Percentiles rank a stretch among this genome's conserved stretches.
These are phyloP conservation scores for Rhinella marina DNA, from an alignment of 2,797 vertebrate species.

Conservation along the genomic window DNA sequence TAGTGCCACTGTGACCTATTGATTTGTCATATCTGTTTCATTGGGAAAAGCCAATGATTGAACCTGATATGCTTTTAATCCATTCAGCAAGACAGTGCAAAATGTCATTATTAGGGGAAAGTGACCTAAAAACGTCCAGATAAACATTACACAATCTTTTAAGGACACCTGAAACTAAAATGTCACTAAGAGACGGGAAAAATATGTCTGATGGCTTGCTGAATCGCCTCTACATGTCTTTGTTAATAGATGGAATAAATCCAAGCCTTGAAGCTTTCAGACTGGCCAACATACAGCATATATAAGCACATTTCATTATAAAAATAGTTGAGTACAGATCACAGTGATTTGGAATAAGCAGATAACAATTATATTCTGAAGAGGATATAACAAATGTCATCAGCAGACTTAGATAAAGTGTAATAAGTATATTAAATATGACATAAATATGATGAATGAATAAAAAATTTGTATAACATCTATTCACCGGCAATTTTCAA, in stretches of 20 bases:
- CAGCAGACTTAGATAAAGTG: too few relatives aligned
- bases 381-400: not conserved
- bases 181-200: constrained; percentile 49
- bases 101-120: constrained; percentile 70
- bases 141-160: constrained; percentile 67
- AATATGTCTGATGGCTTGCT: constrained; percentile 24
- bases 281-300: not conserved
- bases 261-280: not conserved
- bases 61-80: constrained; percentile 81
- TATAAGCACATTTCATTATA: not conserved
- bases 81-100: constrained; percentile 73
- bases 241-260: constrained; percentile 37
- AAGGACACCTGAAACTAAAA: constrained; percentile 59
- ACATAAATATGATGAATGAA: too few relatives aligned
- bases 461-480: too few relatives aligned
- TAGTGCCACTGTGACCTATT: constrained; percentile 75
- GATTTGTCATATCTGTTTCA: constrained; percentile 82
- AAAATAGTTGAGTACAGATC: not conserved
- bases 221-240: not conserved
- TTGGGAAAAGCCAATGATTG: constrained; percentile 73
- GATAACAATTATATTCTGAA: not conserved
- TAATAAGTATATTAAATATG: too few relatives aligned
- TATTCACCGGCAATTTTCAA: not conserved
- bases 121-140: constrained; percentile 63
- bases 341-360: not conserved